Conservation (phyloP, 2,113 vertebrate species). For the Saimiri boliviensis region DNA sequence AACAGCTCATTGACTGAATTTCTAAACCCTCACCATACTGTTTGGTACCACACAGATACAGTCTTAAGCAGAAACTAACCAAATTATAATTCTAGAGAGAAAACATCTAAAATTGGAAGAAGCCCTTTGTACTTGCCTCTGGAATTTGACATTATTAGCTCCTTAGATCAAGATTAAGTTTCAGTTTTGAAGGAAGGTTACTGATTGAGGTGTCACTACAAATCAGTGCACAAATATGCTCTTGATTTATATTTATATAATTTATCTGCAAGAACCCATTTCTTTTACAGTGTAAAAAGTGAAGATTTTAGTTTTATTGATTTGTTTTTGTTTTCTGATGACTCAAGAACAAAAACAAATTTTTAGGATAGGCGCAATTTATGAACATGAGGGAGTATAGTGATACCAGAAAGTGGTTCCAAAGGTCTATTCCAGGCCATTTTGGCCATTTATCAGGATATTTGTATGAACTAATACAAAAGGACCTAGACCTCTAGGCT, state of each 20-base stretch:
- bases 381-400: not conserved
- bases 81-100: not conserved
- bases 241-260: not conserved
- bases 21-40: not conserved
- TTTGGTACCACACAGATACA: not conserved
- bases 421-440: not conserved
- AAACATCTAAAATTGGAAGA: not conserved
- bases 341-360: conserved; percentile 25
- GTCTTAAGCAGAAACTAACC: not conserved
- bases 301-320: conserved; percentile 23
- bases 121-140: not conserved
- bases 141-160: not conserved
- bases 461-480: not conserved
- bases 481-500: not conserved
- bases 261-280: not conserved
- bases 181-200: not conserved
- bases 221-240: not conserved
- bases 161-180: not conserved
- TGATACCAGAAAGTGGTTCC: not conserved
- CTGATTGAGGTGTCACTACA: not conserved
- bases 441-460: not conserved
- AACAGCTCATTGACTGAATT: not conserved
- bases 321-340: conserved; percentile 13
- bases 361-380: not conserved
- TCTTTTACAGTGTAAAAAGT: not conserved